phyloP scores from a whole-genome alignment of 2,113 vertebrate genomes.

The Mohoua ochrocephala region DNA sequence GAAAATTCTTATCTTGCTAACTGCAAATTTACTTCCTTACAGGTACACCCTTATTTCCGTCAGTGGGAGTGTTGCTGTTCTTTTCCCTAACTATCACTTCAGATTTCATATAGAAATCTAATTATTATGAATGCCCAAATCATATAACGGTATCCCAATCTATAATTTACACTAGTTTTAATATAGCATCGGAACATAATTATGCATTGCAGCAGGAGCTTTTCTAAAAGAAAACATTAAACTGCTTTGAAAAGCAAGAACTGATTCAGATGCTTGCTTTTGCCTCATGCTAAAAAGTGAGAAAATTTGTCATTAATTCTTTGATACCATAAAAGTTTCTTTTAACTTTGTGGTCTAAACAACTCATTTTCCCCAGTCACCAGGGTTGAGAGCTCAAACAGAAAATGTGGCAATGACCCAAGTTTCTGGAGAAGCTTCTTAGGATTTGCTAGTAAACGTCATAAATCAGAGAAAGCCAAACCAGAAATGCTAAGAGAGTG shows the following conservation, averaged over 20 bases:
- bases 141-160: not conserved
- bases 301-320: not conserved
- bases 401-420: not conserved
- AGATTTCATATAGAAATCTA: not conserved
- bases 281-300: not conserved
- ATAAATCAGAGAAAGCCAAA: not conserved
- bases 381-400: not conserved
- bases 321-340: not conserved
- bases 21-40: not conserved
- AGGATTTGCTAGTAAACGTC: not conserved
- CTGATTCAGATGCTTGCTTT: not conserved
- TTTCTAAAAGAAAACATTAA: not conserved
- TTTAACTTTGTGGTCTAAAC: not conserved
- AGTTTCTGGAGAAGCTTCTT: not conserved
- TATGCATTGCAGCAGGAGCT: not conserved
- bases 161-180: not conserved
- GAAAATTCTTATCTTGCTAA: not conserved
- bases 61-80: not conserved
- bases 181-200: not conserved
- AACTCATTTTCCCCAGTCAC: not conserved
- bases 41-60: not conserved
- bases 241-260: not conserved
- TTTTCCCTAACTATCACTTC: not conserved
- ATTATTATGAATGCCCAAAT: not conserved
- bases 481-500: not conserved